Conservation (phyloP, 2,888 invertebrate species). For the Stenodema calcarata region DNA sequence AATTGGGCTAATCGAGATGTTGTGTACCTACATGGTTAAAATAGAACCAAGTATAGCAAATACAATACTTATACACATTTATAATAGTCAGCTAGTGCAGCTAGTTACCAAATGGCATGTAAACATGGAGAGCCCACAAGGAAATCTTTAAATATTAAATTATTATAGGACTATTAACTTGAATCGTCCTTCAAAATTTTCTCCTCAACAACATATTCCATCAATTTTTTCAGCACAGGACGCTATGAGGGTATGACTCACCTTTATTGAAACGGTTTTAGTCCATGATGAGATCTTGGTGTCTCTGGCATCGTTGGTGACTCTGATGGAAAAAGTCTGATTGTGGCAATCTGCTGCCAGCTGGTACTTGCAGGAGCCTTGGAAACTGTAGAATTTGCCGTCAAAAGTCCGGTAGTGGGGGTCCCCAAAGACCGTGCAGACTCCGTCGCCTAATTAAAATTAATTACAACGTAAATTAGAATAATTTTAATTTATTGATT, state of each 20-base stretch:
- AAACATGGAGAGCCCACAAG: no score
- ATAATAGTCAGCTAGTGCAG: no score
- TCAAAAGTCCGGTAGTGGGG: constrained; percentile 96
- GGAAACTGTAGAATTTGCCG: constrained; percentile 91
- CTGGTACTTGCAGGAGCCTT: constrained; percentile 92
- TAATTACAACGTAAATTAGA: background rate
- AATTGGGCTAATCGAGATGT: no score
- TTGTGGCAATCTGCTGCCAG: constrained; percentile 82
- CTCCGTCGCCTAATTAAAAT: constrained; percentile 73
- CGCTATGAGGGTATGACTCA: constrained; percentile 53
- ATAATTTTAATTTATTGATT: no score
- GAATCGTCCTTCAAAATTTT: no score
- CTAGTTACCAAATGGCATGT: no score
- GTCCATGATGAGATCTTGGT: constrained; percentile 89
- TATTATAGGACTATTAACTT: no score
- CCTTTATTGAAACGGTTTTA: constrained; percentile 82
- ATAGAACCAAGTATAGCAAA: no score
- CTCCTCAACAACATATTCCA: background rate
- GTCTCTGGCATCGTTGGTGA: constrained; percentile 85
- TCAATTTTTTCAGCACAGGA: background rate
- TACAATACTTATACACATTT: no score
- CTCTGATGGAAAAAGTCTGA: constrained; percentile 82
- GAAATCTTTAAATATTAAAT: no score
- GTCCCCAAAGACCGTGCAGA: constrained; percentile 93
- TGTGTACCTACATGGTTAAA: no score